Evolutionary conservation across 2,113 vertebrate genomes (phyloP).

Genomic region (Lasiurus borealis): DNA sequence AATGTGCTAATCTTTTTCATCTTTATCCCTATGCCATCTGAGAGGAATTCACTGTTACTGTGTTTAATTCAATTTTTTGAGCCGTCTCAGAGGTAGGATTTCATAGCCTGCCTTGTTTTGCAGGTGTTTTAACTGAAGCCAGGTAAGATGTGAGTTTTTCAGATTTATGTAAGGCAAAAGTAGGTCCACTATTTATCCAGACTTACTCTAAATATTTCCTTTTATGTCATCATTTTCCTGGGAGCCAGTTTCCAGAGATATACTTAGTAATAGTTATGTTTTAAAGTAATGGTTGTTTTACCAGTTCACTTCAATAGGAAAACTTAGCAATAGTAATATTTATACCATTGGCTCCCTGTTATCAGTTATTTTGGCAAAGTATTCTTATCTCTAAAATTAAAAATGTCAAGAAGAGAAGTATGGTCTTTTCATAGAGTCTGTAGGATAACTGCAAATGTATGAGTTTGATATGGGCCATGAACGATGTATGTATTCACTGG

Average conservation of each 20-base stretch:
- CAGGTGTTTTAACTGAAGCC: not conserved
- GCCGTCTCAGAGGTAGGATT: not conserved
- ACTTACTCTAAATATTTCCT: conserved; percentile 37
- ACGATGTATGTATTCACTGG: not conserved
- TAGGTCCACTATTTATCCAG: not conserved
- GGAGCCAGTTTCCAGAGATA: not conserved
- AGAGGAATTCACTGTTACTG: not conserved
- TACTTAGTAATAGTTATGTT: not conserved
- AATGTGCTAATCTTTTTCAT: not conserved
- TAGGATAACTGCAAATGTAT: not conserved
- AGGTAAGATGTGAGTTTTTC: not conserved
- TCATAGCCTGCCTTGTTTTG: not conserved
- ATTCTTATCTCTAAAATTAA: conserved; percentile 25
- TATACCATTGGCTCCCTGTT: not conserved
- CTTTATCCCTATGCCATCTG: not conserved
- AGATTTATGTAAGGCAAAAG: not conserved
- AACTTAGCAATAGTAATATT: not conserved
- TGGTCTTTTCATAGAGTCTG: not conserved
- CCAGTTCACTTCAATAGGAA: not conserved
- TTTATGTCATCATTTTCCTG: not conserved
- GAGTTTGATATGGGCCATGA: not conserved
- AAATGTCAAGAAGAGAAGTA: not conserved
- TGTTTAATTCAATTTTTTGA: not conserved
- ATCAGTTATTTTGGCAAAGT: not conserved
- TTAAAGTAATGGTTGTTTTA: not conserved